phyloP scores from a whole-genome alignment of 2,113 vertebrate genomes.

The Colistium nudipinnis region DNA sequence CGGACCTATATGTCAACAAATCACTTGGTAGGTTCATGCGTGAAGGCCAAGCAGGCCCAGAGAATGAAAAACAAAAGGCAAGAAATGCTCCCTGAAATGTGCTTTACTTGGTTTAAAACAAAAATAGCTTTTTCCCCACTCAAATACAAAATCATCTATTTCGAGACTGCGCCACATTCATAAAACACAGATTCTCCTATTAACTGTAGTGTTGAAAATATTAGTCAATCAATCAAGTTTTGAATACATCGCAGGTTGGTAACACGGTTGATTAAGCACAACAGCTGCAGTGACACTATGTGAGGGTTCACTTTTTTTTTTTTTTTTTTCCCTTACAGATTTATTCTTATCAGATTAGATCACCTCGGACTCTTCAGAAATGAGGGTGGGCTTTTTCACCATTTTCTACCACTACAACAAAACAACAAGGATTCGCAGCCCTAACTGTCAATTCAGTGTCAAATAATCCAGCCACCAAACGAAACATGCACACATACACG shows the following conservation, averaged over 20 bases:
- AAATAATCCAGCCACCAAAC: neutral
- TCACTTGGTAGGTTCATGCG: neutral
- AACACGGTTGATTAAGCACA: neutral
- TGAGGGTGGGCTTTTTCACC: neutral
- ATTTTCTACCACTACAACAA: neutral
- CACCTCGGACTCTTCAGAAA: neutral
- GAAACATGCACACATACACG: neutral
- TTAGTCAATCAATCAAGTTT: neutral
- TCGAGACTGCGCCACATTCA: neutral
- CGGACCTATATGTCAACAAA: neutral
- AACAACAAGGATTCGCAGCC: neutral
- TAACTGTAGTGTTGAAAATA: neutral
- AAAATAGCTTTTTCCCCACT: too few species aligned
- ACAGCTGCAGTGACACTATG: neutral
- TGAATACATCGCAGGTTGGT: neutral
- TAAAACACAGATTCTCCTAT: neutral
- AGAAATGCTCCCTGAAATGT: too few species aligned
- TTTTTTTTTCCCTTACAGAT: neutral
- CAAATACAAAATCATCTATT: too few species aligned
- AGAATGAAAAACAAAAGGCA: slow-evolving; percentile 6
- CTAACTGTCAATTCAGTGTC: neutral
- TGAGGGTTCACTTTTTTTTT: neutral
- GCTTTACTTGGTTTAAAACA: too few species aligned
- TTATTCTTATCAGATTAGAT: neutral
- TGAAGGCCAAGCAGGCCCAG: neutral